These are phyloP conservation scores for Hephaestus fuliginosus DNA, from an alignment of 2,797 vertebrate species.

Conservation along the genomic window DNA sequence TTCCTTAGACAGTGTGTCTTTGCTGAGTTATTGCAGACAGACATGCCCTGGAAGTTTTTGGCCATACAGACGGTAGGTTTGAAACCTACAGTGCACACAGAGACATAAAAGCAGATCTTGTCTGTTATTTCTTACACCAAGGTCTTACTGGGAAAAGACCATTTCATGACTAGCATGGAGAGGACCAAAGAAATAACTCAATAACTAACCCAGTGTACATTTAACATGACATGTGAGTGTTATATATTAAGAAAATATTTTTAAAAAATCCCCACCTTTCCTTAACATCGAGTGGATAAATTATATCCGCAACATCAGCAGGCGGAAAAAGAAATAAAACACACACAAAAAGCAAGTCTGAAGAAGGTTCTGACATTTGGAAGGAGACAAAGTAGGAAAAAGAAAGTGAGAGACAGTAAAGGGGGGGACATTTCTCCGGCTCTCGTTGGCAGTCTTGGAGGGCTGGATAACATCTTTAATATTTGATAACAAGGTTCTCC, in stretches of 20 bases:
- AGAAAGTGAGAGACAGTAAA: slow-evolving; percentile 39
- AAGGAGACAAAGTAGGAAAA: slow-evolving; percentile 28
- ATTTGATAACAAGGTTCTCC: slow-evolving; percentile 86
- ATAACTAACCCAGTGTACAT: too few species aligned
- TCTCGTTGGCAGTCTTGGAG: slow-evolving; percentile 76
- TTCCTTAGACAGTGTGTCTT: neutral
- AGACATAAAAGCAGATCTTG: neutral
- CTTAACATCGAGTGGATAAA: neutral
- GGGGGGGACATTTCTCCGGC: slow-evolving; percentile 53
- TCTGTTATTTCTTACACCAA: neutral
- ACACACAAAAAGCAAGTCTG: slow-evolving; percentile 26
- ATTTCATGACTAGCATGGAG: neutral
- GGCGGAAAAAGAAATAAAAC: slow-evolving; percentile 1
- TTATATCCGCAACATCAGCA: slow-evolving; percentile 23
- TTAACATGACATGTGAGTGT: neutral
- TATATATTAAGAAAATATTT: neutral
- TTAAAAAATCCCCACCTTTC: neutral
- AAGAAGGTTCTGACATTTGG: slow-evolving; percentile 56
- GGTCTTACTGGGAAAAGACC: neutral
- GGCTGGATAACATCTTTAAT: slow-evolving; percentile 87
- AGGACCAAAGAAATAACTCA: neutral
- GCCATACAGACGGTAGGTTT: neutral
- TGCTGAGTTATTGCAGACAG: neutral
- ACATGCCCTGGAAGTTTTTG: neutral
- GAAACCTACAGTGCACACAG: neutral